Base-by-base conservation (phyloP, 2,888 invertebrate genomes). In the Phaedon cochleariae region DNA sequence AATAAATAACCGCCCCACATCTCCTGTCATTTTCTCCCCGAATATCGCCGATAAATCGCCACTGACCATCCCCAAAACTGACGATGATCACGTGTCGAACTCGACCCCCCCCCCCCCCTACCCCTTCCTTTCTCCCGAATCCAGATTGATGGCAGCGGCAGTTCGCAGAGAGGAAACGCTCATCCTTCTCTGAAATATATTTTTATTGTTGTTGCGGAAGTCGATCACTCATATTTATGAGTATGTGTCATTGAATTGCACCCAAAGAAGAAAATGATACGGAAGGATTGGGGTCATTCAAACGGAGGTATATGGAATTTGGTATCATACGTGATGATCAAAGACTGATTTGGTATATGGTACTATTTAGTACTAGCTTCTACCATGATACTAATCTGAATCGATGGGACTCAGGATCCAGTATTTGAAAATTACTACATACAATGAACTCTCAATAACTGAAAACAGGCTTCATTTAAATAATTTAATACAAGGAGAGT, bases 31-130 rank as follows among this genome's bases (percentile, higher is more conserved):
- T 41, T 41, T 41, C 41, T 41, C 41, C 41, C 41, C 41, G 41
- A 41, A 41, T 41, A 41, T 41, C 10, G 17, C 6, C 45, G 12
- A 57, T 57, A 57, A 45, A 57, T 57, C 41, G 46, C 41, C 62
- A 66, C 66, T 66, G 66, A 66, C 62, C 62, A 62, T 59, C 53
- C 62, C 54, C 55, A 62, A 66, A 66, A 62, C 59, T 54, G 59
- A 66, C 62, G 62, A 66, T 62, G 62, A 66, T 62, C 62, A 65
- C 62, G 62, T 65, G 65, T 65, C 65, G 62, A 58, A 20, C 59
- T 54, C 54, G 48, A 18, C 31, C n/a, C 58, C 65, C 53, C 34
- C 31, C 45, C n/a, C n/a, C n/a, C n/a, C n/a, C n/a, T 53, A 21
- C 34, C 17, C 57, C 65, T 58, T 41, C 31, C 37, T 62, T 34